These are phyloP conservation scores for Vultur gryphus DNA, from an alignment of 2,797 vertebrate species.

Conservation along the genomic window DNA sequence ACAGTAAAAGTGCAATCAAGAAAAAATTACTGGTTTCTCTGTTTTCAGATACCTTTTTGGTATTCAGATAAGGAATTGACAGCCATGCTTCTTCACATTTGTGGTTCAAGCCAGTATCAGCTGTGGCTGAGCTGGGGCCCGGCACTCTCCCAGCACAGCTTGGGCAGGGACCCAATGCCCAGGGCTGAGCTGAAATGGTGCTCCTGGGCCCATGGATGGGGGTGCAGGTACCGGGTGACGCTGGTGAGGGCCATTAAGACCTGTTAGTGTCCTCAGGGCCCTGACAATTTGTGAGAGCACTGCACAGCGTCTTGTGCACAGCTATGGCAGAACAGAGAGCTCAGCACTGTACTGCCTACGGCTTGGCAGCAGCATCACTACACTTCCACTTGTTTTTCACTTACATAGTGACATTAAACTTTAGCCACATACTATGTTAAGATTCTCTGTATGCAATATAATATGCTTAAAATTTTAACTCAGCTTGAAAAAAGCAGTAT, in stretches of 20 bases:
- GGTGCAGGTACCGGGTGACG: background rate
- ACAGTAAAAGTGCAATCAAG: background rate
- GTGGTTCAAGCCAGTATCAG: background rate
- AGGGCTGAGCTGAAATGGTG: background rate
- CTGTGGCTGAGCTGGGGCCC: background rate
- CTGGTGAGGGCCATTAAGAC: background rate
- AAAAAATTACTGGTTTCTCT: background rate
- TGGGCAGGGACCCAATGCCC: background rate
- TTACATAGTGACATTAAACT: background rate
- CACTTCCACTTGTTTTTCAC: background rate
- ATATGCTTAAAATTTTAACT: background rate
- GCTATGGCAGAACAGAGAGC: background rate
- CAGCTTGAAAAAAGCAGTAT: background rate
- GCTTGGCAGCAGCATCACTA: background rate
- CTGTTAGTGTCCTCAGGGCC: background rate
- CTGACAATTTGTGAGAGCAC: background rate
- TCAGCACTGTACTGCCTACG: rapidly evolving
- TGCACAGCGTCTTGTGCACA: background rate
- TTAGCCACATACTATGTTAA: background rate
- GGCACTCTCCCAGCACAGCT: background rate
- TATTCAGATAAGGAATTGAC: background rate
- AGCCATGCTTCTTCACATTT: background rate
- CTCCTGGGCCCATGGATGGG: background rate
- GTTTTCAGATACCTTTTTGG: background rate
- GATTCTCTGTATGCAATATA: background rate